Percentiles rank a stretch among this genome's conserved stretches.
Conservation (phyloP, 2,113 vertebrate genomes). For the Limnothrissa miodon region DNA sequence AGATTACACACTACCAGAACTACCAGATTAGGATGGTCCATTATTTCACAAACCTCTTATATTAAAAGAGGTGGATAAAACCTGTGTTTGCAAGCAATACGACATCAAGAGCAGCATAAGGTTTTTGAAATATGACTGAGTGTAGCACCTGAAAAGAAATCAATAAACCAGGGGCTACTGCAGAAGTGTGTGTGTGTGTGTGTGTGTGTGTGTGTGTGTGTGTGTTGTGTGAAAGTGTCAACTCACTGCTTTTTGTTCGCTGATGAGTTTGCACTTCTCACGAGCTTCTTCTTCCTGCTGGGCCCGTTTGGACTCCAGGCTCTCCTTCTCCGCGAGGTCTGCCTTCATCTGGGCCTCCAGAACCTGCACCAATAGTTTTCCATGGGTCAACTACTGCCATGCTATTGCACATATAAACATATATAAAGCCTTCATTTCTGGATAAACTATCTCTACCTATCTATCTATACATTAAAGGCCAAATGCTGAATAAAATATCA, state of each 20-base stretch:
- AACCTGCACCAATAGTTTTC: slow-evolving; percentile 81
- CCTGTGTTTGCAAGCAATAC: neutral
- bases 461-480: too few species aligned
- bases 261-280: slow-evolving; percentile 92
- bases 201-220: neutral
- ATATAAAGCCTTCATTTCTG: too few species aligned
- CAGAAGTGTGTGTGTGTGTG: neutral
- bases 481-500: too few species aligned
- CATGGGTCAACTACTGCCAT: too few species aligned
- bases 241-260: slow-evolving; percentile 95
- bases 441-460: too few species aligned
- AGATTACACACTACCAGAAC: too few species aligned
- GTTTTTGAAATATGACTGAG: neutral
- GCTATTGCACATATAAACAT: too few species aligned
- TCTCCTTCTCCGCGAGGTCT: slow-evolving; percentile 92
- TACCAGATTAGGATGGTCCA: too few species aligned
- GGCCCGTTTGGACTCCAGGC: slow-evolving; percentile 83
- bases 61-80: neutral
- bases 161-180: neutral
- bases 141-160: neutral
- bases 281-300: slow-evolving; percentile 90
- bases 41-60: neutral
- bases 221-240: neutral
- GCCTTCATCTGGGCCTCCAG: slow-evolving; percentile 95
- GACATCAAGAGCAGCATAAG: neutral